Conservation (phyloP, 2,113 vertebrate genomes). For the Lethenteron camtschaticum region DNA sequence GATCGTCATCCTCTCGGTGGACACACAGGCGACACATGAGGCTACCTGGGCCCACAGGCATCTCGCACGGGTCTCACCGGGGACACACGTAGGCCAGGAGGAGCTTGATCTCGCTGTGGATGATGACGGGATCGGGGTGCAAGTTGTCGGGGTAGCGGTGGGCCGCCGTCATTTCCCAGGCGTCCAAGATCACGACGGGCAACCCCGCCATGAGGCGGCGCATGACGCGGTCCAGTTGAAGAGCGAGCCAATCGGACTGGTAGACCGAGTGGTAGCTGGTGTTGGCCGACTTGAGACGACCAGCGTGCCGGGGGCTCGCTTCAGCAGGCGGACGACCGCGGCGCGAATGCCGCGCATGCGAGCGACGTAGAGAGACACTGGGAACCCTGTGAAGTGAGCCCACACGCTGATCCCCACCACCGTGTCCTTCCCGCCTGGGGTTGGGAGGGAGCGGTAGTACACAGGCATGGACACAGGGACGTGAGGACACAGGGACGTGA, state of each 20-base stretch:
- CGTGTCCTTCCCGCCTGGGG: constrained; percentile 10
- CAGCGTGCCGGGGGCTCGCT: constrained; percentile 11
- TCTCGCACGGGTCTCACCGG: not conserved
- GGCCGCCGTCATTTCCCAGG: constrained; percentile 20
- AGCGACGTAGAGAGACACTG: constrained; percentile 8
- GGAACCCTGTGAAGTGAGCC: constrained; percentile 15
- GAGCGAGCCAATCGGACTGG: constrained; percentile 16
- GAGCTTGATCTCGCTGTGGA: constrained; percentile 15
- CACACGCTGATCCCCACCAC: constrained; percentile 13
- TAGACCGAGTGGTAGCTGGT: constrained; percentile 16
- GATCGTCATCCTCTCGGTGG: too few relatives aligned
- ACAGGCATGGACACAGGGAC: too few relatives aligned
- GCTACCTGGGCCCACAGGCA: too few relatives aligned
- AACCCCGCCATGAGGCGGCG: constrained; percentile 12
- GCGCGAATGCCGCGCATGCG: constrained; percentile 11
- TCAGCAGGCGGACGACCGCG: constrained; percentile 11
- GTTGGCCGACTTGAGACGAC: constrained; percentile 16
- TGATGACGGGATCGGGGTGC: constrained; percentile 11
- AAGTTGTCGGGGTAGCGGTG: constrained; percentile 14
- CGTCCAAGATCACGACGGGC: constrained; percentile 15
- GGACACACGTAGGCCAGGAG: constrained; percentile 18
- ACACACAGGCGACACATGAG: too few relatives aligned
- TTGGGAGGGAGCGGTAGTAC: too few relatives aligned
- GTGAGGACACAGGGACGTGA: too few relatives aligned
- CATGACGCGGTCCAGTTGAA: constrained; percentile 15